phyloP scores from a whole-genome alignment of 2,113 vertebrate species.

The Echinops telfairi region DNA sequence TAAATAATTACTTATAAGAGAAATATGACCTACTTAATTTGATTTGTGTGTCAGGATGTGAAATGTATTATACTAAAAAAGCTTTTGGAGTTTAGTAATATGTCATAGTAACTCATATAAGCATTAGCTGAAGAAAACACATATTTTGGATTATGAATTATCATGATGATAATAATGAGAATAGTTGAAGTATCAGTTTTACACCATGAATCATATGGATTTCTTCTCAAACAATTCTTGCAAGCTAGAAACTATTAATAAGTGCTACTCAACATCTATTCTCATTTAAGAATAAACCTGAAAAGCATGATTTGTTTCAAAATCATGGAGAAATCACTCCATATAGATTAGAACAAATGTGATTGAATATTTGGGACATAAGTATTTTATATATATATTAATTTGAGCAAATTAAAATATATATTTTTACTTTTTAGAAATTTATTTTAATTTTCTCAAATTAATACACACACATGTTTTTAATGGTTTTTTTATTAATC shows the following conservation, averaged over 20 bases:
- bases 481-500: no score
- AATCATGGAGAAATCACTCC: neutral
- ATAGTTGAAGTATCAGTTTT: slow-evolving; percentile 1
- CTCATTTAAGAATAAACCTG: neutral
- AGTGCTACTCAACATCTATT: neutral
- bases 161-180: slow-evolving; percentile 1
- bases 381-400: neutral
- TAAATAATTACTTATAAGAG: slow-evolving; percentile 41
- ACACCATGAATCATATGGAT: neutral
- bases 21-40: neutral
- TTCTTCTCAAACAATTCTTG: slow-evolving; percentile 5
- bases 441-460: no score
- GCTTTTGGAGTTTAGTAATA: slow-evolving; percentile 20
- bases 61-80: slow-evolving; percentile 17
- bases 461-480: no score
- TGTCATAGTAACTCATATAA: neutral
- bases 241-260: neutral
- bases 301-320: neutral
- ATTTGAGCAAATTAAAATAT: neutral
- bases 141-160: neutral
- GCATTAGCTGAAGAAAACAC: neutral
- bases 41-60: slow-evolving; percentile 39
- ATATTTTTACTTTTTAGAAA: no score
- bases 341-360: neutral
- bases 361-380: neutral